A percentile compares a stretch with the other conserved stretches of the same genome.
Conservation (phyloP, 2,888 invertebrate species). For the Lysandra coridon region DNA sequence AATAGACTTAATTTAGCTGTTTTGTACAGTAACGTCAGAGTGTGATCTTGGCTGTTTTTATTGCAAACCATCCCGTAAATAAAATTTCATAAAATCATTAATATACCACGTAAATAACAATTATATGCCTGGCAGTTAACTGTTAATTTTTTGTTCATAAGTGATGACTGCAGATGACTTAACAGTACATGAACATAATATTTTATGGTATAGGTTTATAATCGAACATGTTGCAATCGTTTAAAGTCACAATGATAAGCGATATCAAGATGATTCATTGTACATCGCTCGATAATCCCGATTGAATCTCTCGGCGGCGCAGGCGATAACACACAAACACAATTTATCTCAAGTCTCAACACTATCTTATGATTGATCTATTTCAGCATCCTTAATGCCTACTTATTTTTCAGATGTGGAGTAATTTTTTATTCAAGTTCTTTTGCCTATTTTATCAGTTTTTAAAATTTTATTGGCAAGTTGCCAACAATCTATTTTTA, state of each 20-base stretch:
- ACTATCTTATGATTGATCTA: conserved; percentile 14
- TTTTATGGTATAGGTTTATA: not conserved
- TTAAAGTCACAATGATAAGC: conserved; percentile 1
- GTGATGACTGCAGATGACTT: not conserved
- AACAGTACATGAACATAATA: not conserved
- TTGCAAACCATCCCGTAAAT: too few species aligned
- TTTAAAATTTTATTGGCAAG: too few species aligned
- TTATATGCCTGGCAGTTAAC: too few species aligned
- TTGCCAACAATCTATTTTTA: too few species aligned
- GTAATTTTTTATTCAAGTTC: too few species aligned
- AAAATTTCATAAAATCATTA: too few species aligned
- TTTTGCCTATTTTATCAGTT: too few species aligned
- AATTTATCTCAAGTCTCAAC: not conserved
- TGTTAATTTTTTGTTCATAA: too few species aligned
- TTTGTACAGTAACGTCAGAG: too few species aligned
- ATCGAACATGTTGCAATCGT: not conserved
- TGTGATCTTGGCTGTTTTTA: too few species aligned
- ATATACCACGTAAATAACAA: too few species aligned
- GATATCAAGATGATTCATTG: not conserved
- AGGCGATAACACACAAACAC: not conserved
- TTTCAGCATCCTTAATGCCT: not conserved
- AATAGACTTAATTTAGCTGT: too few species aligned
- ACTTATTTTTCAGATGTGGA: not conserved
- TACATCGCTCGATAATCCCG: not conserved
- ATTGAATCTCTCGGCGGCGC: not conserved